Base-by-base conservation (phyloP, 1,140 invertebrate genomes). In the Agrypnia vestita region DNA sequence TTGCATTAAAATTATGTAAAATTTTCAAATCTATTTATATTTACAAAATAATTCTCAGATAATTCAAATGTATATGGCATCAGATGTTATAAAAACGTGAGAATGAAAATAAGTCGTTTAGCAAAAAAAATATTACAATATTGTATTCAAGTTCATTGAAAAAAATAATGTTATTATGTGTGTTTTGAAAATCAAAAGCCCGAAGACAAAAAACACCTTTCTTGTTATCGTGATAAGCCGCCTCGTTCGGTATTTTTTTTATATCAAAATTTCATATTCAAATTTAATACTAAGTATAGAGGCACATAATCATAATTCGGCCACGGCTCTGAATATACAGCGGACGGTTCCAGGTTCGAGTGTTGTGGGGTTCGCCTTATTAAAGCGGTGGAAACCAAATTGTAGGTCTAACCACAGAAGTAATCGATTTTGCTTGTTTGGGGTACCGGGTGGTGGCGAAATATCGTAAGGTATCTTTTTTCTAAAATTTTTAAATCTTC, bases 361-460 rank as follows among this genome's bases (percentile, higher is more conserved):
- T 46, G n/a, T 46, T 46, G 35, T 55, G 69, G 47, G 69, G 51
- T 25, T 73, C 35, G 69, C 47, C 69, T 73, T 73, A 73, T 73
- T 73, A 73, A n/a, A 43, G 19, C 25, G 73, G 25, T 55, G 55
- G 76, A 44, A 62, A 46, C 73, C 53, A 79, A 80, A 82, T 82
- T 82, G 81, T 82, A 82, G 78, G 43, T 55, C 76, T 82, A 79
- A 82, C 81, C 81, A 72, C 81, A 82, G 77, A 73, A 79, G 81
- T 82, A 82, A 82, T 82, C 81, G 77, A 82, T 80, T 82, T 79
- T 64, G 81, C 81, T 80, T 78, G 81, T 82, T 82, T 82, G 51
- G 56, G 55, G 55, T 35, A 73, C 78, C 62, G 43, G n/a, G 49
- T 77, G 74, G 11, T 21, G 13, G n/a, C 17, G 4, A 69, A 67